Percentiles rank a stretch among this genome's conserved stretches.
Evolutionary conservation across 2,888 invertebrate species (phyloP).

Genomic region (Amphipyra berbera): DNA sequence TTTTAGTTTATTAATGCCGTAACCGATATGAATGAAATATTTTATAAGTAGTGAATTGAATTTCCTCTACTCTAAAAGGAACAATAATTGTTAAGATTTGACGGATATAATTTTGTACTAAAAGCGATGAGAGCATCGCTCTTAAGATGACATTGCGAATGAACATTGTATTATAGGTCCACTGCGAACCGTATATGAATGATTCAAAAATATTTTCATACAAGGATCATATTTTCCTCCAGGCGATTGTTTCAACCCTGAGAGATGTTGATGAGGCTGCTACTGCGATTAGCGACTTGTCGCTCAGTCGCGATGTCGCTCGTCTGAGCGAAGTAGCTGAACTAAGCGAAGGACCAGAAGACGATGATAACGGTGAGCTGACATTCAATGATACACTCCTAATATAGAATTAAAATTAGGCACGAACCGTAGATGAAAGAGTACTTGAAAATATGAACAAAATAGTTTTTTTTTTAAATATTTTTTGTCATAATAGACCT

Average conservation of each 20-base stretch:
- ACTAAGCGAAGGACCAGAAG: conserved; percentile 92
- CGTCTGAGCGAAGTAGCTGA: conserved; percentile 93
- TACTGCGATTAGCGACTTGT: conserved; percentile 87
- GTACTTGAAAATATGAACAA: conserved; percentile 20
- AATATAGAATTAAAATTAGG: conserved; percentile 41
- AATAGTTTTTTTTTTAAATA: conserved; percentile 27
- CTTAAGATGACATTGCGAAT: not conserved
- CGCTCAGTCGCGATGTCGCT: conserved; percentile 92
- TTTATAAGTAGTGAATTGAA: no score
- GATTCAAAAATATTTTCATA: conserved; percentile 30
- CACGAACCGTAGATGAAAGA: conserved; percentile 39
- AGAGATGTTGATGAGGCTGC: conserved; percentile 92
- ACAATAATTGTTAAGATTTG: not conserved
- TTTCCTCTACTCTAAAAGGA: not conserved
- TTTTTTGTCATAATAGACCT: conserved; percentile 27
- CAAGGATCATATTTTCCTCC: conserved; percentile 74
- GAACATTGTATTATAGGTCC: not conserved
- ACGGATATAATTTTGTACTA: not conserved
- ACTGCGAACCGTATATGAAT: conserved; percentile 12
- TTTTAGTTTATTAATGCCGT: no score
- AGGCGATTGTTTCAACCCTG: conserved; percentile 88
- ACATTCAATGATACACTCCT: not conserved
- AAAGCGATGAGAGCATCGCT: not conserved
- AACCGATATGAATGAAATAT: no score
- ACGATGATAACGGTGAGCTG: conserved; percentile 92